Evolutionary conservation across 1,140 invertebrate genomes (phyloP).

Genomic region (Lasioglossum albipes): DNA sequence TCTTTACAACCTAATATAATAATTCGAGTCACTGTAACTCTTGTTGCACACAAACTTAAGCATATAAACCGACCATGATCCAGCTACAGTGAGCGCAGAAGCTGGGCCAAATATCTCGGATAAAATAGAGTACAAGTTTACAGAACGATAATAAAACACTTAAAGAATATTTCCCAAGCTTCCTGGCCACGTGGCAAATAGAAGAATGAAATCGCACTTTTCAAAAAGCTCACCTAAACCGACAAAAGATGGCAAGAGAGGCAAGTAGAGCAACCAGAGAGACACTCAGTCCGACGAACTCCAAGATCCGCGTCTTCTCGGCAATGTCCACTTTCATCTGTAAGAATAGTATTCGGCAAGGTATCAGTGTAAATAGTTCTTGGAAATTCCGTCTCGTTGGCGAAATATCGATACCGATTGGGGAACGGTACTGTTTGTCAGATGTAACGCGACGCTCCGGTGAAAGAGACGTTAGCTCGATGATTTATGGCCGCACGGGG

Average conservation of each 20-base stretch:
- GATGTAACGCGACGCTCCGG: not conserved
- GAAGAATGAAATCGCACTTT: no score
- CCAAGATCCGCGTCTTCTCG: constrained; percentile 86
- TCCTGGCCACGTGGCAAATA: no score
- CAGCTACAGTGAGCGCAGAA: no score
- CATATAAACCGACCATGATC: no score
- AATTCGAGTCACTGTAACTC: no score
- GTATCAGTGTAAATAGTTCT: not conserved
- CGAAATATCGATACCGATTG: not conserved
- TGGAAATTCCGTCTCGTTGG: not conserved
- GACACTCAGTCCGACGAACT: constrained; percentile 90
- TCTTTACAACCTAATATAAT: no score
- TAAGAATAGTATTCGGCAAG: constrained; percentile 16
- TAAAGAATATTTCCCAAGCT: no score
- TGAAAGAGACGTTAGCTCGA: not conserved
- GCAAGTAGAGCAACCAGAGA: constrained; percentile 88
- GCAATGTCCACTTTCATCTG: constrained; percentile 87
- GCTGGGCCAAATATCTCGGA: no score
- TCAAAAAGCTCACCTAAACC: constrained; percentile 85
- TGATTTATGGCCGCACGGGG: not conserved
- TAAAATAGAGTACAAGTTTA: no score
- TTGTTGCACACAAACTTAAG: no score
- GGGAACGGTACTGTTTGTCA: not conserved
- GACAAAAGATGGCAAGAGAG: constrained; percentile 89
- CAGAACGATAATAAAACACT: no score